Base-by-base conservation (phyloP, 1,140 invertebrate genomes). In the Medauroidea extradentata region DNA sequence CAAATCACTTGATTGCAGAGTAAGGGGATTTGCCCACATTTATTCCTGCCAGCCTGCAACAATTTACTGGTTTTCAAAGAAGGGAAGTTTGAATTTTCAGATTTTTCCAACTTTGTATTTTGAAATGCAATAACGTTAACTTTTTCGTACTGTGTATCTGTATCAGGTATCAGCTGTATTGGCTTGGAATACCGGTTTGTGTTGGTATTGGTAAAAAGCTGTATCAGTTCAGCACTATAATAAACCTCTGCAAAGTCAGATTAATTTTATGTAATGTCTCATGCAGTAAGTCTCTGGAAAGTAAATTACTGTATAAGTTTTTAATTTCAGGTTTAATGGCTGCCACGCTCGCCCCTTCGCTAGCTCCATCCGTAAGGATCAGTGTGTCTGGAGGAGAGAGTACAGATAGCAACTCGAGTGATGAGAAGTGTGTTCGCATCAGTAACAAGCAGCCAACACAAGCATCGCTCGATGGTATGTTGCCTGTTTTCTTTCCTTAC, bases 341-440 rank as follows among this genome's bases (percentile, higher is more conserved):
- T 38, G 55, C 59, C 41, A 51, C 61, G 16, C 29, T 55, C 14
- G 29, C 29, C 29, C 29, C 29, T 34, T 46, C 44, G 44, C 18
- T 63, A 5, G 51, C 58, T 27, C 63, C 59, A 29, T 77, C 78
- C 34, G 77, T 79, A 52, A 72, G 75, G 64, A 79, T 79, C 49
- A 78, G 72, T 56, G 75, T 79, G n/a, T 73, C 76, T 13, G 73
- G 74, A 43, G 76, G 78, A 0, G 58, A 43, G 43, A 54, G 29
- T 63, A 65, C 71, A 14, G 77, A 78, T 23, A 74, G 52, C 41
- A 46, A 59, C 23, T 38, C 56, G 49, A 60, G 59, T 59, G 74
- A 49, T 75, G 77, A 38, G 56, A 51, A 51, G 25, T 25, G 41
- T 18, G 16, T 63, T 65, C 71, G 13, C 75, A 78, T 27, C 53